phyloP scores from a whole-genome alignment of 2,888 invertebrate genomes.

The Ypsolopha sequella region DNA sequence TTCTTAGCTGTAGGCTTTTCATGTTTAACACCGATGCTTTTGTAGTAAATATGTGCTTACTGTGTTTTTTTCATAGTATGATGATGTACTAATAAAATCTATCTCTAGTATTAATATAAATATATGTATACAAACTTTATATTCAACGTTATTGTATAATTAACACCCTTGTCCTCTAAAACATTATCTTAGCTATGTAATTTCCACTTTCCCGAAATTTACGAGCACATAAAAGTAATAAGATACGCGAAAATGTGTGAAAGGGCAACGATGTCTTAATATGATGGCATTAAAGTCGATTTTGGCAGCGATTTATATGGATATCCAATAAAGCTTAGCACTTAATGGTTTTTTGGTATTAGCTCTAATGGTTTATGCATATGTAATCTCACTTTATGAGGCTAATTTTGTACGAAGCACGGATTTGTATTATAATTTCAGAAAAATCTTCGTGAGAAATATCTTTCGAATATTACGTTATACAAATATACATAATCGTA shows the following conservation, averaged over 20 bases:
- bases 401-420: neutral
- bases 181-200: neutral
- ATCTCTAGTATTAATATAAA: no score
- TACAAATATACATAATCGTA: no score
- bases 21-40: neutral
- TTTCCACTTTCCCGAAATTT: neutral
- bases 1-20: neutral
- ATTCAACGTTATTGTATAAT: neutral
- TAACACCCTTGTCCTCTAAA: neutral
- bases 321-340: neutral
- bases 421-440: neutral
- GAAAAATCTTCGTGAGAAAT: neutral
- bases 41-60: neutral
- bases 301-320: neutral
- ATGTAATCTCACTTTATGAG: neutral
- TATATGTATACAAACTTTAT: no score
- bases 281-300: slow-evolving; percentile 6
- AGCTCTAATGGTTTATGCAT: neutral
- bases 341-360: neutral
- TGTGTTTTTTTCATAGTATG: no score
- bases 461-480: neutral
- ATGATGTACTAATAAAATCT: no score
- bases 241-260: neutral
- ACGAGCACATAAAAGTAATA: neutral
- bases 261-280: slow-evolving; percentile 22